Conservation (phyloP, 2,797 vertebrate genomes). For the Pseudocheirus occidentalis region DNA sequence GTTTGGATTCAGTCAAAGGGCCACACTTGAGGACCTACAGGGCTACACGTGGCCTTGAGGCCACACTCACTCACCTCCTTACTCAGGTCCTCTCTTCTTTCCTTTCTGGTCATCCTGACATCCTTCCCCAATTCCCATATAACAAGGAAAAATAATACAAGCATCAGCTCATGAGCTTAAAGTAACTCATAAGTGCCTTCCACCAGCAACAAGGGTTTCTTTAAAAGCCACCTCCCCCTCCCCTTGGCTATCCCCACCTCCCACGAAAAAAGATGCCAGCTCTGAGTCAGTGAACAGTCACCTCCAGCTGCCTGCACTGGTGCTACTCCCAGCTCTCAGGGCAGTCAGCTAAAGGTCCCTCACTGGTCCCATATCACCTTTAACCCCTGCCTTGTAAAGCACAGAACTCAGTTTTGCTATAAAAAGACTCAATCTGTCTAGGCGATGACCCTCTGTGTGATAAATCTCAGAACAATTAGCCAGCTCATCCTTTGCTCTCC, state of each 20-base stretch:
- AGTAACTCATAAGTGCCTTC: not conserved
- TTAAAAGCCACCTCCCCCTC: not conserved
- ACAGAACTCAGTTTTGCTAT: not conserved
- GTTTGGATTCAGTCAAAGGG: too few species aligned
- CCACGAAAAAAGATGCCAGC: not conserved
- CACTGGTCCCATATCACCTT: not conserved
- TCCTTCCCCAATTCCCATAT: not conserved
- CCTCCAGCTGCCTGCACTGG: not conserved
- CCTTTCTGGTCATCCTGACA: not conserved
- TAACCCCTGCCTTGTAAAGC: not conserved
- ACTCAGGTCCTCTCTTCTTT: not conserved
- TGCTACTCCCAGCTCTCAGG: not conserved
- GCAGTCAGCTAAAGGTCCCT: not conserved
- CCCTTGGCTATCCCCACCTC: too few species aligned
- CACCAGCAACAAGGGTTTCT: not conserved
- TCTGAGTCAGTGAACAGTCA: not conserved
- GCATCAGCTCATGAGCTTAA: not conserved
- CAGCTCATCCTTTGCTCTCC: constrained; percentile 61
- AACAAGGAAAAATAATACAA: not conserved
- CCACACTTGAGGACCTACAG: too few species aligned
- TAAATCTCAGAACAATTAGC: constrained; percentile 68
- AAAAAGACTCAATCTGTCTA: constrained; percentile 44
- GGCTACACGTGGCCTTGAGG: too few species aligned
- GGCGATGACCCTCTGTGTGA: constrained; percentile 25
- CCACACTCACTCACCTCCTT: too few species aligned